Base-by-base conservation (phyloP, 2,113 vertebrate genomes). In the Riparia riparia region DNA sequence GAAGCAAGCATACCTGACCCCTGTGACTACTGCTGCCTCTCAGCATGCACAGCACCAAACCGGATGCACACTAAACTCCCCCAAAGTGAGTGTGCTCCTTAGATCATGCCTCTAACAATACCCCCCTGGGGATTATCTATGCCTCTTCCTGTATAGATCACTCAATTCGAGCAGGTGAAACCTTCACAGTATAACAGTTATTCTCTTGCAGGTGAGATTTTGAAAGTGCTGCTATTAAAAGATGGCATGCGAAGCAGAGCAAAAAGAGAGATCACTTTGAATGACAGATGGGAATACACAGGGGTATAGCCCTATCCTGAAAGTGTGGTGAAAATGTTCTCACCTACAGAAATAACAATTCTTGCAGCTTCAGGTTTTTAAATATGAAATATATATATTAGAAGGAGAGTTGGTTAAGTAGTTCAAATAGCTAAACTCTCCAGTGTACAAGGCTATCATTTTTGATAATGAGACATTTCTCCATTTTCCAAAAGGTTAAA, bases 391-490 rank as follows among this genome's bases (percentile, higher is more conserved):
- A 44, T 49, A 64, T 34, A 9, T 63, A 76, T 82, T 58, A 49
- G 50, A 63, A 86, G 24, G 25, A 34, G 42, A 79, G 41, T 80
- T 90, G 57, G 80, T 78, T 91, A 89, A 86, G 73, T 72, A 95
- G 93, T 85, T 95, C 90, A 95, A 92, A 93, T 20, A 89, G 31
- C 80, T 70, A 70, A 95, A 91, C 57, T 93, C 87, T 93, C 89
- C 61, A 37, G 77, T 87, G 97, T 77, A 65, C 86, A 91, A 76
- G 50, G 58, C 93, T 96, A 95, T 97, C 92, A 89, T 96, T 97
- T 96, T 56, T 87, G 78, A 72, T 97, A 98, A 97, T 93, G 88
- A 98, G 97, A 94, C 65, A 54, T 91, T 84, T 95, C 96, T 95
- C 68, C 77, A 77, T 94, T 95, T 89, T 91, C 60, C 18, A 60